phyloP scores from a whole-genome alignment of 92 coral and sea anemone genomes.

The Meandrina meandrites region DNA sequence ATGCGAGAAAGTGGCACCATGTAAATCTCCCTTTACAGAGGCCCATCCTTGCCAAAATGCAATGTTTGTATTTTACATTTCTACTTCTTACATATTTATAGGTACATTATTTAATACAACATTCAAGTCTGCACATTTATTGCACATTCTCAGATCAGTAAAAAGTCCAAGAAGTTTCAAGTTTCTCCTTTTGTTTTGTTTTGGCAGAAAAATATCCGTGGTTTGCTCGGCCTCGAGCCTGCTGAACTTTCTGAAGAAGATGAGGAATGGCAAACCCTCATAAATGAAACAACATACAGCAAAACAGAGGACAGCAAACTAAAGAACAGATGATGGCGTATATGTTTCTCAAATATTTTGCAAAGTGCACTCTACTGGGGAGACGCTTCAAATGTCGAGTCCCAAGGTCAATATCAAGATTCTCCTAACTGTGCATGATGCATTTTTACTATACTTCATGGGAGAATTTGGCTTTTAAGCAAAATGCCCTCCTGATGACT shows the following conservation, averaged over 20 bases:
- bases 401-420: background rate
- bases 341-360: too few species aligned
- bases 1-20: too few species aligned
- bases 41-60: too few species aligned
- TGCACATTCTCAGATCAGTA: too few species aligned
- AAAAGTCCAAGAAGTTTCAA: too few species aligned
- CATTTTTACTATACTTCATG: background rate
- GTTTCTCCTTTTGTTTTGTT: background rate
- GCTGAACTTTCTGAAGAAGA: conserved; percentile 35
- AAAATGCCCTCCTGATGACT: background rate
- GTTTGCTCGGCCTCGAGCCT: conserved; percentile 5
- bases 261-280: conserved; percentile 11
- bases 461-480: background rate
- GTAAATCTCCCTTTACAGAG: too few species aligned
- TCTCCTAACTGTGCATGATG: background rate
- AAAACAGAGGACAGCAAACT: background rate
- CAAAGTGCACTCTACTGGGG: too few species aligned
- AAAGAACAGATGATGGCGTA: background rate
- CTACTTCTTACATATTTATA: too few species aligned
- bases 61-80: too few species aligned
- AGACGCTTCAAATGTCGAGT: too few species aligned
- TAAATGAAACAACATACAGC: conserved; percentile 31
- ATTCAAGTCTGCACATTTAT: too few species aligned
- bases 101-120: too few species aligned
- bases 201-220: conserved; percentile 19